A percentile compares a stretch with the other conserved stretches of the same genome.
Evolutionary conservation across 2,888 invertebrate genomes (phyloP).

Genomic region (Drosophila rubida): DNA sequence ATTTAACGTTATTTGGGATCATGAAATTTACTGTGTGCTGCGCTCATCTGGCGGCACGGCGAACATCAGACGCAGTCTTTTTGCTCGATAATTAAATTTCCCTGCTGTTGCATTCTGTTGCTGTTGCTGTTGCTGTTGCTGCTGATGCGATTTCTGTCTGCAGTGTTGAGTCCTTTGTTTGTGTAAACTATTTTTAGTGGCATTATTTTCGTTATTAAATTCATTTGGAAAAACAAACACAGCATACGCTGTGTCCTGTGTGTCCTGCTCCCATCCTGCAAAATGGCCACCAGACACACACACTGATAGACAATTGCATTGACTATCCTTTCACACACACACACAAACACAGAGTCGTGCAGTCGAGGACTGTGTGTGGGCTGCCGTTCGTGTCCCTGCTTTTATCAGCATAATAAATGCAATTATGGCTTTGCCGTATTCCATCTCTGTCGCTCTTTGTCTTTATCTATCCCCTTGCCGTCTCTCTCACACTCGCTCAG

Average conservation of each 20-base stretch:
- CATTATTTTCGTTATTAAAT: conserved; percentile 79
- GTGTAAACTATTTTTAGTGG: conserved; percentile 74
- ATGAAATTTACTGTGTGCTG: conserved; percentile 47
- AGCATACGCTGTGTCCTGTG: conserved; percentile 45
- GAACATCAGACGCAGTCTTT: conserved; percentile 14
- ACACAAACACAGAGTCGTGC: conserved; percentile 10
- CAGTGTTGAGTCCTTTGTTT: conserved; percentile 42
- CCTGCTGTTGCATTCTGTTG: conserved; percentile 28
- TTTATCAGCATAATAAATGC: conserved; percentile 83
- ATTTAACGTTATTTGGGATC: conserved; percentile 46
- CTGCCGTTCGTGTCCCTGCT: conserved; percentile 61
- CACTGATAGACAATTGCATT: conserved; percentile 47
- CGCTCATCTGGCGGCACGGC: conserved; percentile 20
- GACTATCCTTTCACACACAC: conserved; percentile 49
- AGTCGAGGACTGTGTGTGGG: conserved; percentile 21
- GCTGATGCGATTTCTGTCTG: conserved; percentile 17
- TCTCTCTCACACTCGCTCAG: background rate
- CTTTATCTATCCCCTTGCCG: conserved; percentile 11
- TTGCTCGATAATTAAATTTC: conserved; percentile 72
- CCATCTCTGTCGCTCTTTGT: conserved; percentile 10
- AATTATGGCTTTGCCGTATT: conserved; percentile 75
- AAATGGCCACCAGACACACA: conserved; percentile 62
- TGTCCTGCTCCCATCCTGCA: conserved; percentile 42
- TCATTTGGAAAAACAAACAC: conserved; percentile 79
- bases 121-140: too few species aligned